A percentile compares a stretch with the other conserved stretches of the same genome.
These are phyloP conservation scores for Mixornis gularis DNA, from an alignment of 2,113 vertebrate genomes.

Conservation along the genomic window DNA sequence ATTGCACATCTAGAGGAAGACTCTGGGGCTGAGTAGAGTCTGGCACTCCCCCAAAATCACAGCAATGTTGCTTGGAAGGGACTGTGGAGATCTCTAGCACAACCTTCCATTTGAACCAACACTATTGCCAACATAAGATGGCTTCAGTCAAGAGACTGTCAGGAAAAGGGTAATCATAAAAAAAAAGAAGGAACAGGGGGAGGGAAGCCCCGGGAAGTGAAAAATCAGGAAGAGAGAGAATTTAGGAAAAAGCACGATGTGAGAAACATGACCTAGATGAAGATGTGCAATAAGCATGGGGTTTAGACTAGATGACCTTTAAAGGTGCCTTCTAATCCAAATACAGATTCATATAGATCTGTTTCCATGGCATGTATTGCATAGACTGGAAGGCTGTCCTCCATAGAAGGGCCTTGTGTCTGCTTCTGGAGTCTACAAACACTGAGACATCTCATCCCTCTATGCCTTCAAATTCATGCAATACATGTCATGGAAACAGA, in stretches of 20 bases:
- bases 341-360: neutral
- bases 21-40: neutral
- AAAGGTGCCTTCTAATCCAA: neutral
- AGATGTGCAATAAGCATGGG: neutral
- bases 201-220: neutral
- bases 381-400: neutral
- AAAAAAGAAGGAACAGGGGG: rapidly evolving
- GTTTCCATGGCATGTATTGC: neutral
- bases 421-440: neutral
- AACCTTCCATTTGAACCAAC: neutral
- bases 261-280: neutral
- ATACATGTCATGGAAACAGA: neutral
- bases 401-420: rapidly evolving
- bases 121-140: neutral
- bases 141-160: neutral
- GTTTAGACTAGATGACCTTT: neutral
- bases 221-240: neutral
- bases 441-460: neutral
- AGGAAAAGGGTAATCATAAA: neutral
- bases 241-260: neutral
- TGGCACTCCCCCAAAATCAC: neutral
- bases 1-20: neutral
- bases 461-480: neutral
- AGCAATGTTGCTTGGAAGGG: neutral
- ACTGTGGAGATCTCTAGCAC: neutral